Base-by-base conservation (phyloP, 2,888 invertebrate species). In the Phengaris alcon region DNA sequence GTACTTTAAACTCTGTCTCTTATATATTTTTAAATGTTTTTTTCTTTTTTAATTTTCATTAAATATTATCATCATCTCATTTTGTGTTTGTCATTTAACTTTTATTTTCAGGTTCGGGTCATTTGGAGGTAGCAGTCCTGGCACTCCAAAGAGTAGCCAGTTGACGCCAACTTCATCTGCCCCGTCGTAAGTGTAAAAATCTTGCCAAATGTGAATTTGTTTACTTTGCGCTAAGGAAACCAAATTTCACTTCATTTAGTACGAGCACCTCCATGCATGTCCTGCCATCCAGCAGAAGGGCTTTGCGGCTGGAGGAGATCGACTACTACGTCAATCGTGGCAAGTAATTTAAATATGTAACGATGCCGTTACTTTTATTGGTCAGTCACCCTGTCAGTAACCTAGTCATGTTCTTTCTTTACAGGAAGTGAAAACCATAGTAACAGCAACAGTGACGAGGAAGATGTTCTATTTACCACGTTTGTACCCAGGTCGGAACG, bases 401-500 rank as follows among this genome's bases (percentile, higher is more conserved):
- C 54, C 12, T 54, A 22, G 22, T 54, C 13, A 54, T 54, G 54
- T 54, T 54, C 13, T 54, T 6, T 54, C 12, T 54, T 54, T 54
- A 54, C 54, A 54, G 54, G 54, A 54, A 54, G 54, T 54, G 54
- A 54, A 54, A 12, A 54, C 54, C 12, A 54, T 6, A 54, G 54
- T 54, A 10, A 54, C 54, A 54, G 54, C 54, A 54, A 6, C 54
- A 54, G 54, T 54, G 54, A 54, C 54, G 54, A 54, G 54, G 13
- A 54, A 54, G 13, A 3, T 54, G 13, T 12, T 54, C 54, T 12
- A 54, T 54, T 54, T 54, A 0, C 54, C 13, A 54, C 13, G 5
- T 54, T 54, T 13, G 54, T 54, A 54, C 54, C 13, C 70, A 70
- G 70, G 13, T 70, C 70, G 51, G 46, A 70, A 70, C 70, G 70